Evolutionary conservation across 1,140 invertebrate species (phyloP).

Genomic region (Drosophila seguyi): DNA sequence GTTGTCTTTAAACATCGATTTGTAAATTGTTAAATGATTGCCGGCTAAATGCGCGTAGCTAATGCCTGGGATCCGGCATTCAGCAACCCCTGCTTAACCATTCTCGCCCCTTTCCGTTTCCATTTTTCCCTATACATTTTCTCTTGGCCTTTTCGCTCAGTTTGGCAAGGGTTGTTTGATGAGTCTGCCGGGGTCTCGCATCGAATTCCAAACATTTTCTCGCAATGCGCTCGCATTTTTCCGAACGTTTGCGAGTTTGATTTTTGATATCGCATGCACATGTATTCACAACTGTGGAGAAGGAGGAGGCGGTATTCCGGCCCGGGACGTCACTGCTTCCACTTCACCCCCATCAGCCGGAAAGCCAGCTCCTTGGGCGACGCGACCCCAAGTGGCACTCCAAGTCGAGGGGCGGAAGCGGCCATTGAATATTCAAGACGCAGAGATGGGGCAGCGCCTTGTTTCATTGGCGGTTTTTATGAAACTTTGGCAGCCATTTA

Average conservation of each 20-base stretch:
- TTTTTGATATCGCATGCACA: constrained; percentile 50
- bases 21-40: constrained; percentile 84
- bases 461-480: constrained; percentile 76
- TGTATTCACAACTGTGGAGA: constrained; percentile 24
- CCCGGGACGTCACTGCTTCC: constrained; percentile 3
- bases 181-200: constrained; percentile 38
- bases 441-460: constrained; percentile 29
- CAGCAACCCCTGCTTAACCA: constrained; percentile 24
- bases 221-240: constrained; percentile 73
- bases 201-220: constrained; percentile 71
- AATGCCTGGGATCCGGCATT: constrained; percentile 46
- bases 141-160: constrained; percentile 29
- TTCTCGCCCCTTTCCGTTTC: neutral
- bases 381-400: constrained; percentile 62
- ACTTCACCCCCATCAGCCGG: constrained; percentile 3
- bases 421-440: constrained; percentile 81
- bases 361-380: constrained; percentile 43
- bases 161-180: constrained; percentile 69
- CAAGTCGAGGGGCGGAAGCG: constrained; percentile 64
- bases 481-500: constrained; percentile 73
- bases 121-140: constrained; percentile 6
- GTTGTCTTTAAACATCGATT: constrained; percentile 80
- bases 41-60: constrained; percentile 77
- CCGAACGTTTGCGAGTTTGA: constrained; percentile 43
- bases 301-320: constrained; percentile 10